phyloP scores from a whole-genome alignment of 2,888 invertebrate genomes.

The Gryllus longicercus region DNA sequence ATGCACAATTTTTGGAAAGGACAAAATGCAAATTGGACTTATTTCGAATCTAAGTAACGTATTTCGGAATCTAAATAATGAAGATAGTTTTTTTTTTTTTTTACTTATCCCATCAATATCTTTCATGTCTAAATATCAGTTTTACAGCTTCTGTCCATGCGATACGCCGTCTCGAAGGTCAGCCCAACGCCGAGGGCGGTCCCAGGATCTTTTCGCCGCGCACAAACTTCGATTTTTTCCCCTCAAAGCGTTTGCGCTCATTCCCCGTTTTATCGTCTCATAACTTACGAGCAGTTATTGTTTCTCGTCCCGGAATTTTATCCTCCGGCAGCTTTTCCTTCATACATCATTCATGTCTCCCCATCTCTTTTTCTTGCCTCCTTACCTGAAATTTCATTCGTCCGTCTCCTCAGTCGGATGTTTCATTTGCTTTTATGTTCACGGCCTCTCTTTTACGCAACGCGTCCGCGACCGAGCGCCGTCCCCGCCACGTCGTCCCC shows the following conservation, averaged over 20 bases:
- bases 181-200: no score
- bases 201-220: not conserved
- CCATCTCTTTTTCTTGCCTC: not conserved
- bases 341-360: not conserved
- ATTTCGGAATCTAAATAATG: no score
- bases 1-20: no score
- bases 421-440: conserved; percentile 17
- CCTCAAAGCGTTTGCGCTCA: conserved; percentile 17
- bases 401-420: not conserved
- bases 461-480: not conserved
- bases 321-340: not conserved
- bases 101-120: no score
- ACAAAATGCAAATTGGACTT: no score
- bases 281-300: conserved; percentile 17
- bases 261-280: conserved; percentile 3
- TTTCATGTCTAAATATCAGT: no score
- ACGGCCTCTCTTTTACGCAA: not conserved
- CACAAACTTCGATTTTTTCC: not conserved
- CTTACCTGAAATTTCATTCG: conserved; percentile 9
- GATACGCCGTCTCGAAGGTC: no score
- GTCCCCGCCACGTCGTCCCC: not conserved
- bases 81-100: no score
- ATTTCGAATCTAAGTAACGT: no score
- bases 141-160: no score
- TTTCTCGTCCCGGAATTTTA: not conserved